Base-by-base conservation (phyloP, 2,888 invertebrate species). In the Campoplex capitator region DNA sequence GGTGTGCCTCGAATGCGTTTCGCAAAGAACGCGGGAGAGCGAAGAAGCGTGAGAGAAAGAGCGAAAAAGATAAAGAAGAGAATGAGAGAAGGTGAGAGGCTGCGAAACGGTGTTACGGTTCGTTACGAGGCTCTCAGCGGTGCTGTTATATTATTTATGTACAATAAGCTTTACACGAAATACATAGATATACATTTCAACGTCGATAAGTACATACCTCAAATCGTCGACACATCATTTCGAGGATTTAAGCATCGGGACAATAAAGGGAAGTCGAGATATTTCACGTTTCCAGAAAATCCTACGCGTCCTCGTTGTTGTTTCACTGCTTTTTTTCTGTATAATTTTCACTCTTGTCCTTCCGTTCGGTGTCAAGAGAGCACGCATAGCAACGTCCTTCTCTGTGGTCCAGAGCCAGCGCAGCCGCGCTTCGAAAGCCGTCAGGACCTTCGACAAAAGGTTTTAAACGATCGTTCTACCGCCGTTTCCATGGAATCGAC, bases 51-150 rank as follows among this genome's bases (percentile, higher is more conserved):
- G 38, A 73, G 73, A 51, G 32, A 76, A 9, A 16, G 58, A 51
- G 32, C 23, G 42, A 65, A 65, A 9, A 58, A 48, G 45, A 48
- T 58, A 67, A 54, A 74, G 58, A 45, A 62, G 58, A 48, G 77
- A 77, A 42, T 75, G 45, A 51, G 56, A 67, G 51, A 18, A 18
- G 13, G 28, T 16, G 65, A 62, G 84, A 87, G 81, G 88, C 82
- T 86, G 85, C 88, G 88, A 90, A 23, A 88, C 88, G 88, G 77
- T 89, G 88, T 88, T 87, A 88, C 89, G 89, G 84, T 89, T 89
- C 88, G 88, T 89, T 89, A 88, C 86, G 82, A 89, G 85, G 68
- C 65, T 65, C 77, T 77, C 80, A 56, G 54, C 68, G 23, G 23
- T 23, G 58, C 54, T 48, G 54, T 70, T 77, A 77, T 51, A 65